Evolutionary conservation across 2,888 invertebrate species (phyloP).

Genomic region (Dexiosoma caninum): DNA sequence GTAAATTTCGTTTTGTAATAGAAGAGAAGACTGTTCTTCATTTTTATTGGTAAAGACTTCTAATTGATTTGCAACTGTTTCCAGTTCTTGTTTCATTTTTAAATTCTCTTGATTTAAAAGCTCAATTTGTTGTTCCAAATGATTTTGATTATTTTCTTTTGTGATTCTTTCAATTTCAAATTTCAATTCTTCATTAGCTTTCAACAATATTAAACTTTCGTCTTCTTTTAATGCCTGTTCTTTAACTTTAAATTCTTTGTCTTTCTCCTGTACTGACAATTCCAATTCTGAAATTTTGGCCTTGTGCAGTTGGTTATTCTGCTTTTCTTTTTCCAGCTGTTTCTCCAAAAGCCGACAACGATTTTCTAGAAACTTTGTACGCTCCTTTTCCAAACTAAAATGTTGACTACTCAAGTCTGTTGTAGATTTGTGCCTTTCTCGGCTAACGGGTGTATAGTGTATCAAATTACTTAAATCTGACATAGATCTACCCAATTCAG

Average conservation of each 20-base stretch:
- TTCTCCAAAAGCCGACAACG: conserved; percentile 75
- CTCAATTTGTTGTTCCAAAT: conserved; percentile 5
- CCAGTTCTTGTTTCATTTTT: background rate
- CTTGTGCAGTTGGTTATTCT: conserved; percentile 63
- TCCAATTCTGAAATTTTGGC: conserved; percentile 85
- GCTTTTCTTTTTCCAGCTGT: conserved; percentile 74
- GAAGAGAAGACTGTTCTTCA: background rate
- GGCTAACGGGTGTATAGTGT: conserved; percentile 64
- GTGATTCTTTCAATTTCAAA: conserved; percentile 80
- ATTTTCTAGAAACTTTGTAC: conserved; percentile 74
- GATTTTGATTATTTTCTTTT: background rate
- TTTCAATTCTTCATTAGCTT: conserved; percentile 78
- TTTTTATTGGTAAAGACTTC: conserved; percentile 1
- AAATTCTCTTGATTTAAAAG: conserved; percentile 19
- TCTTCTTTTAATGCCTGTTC: conserved; percentile 70
- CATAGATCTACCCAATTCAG: conserved; percentile 76
- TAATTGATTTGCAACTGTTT: conserved; percentile 9
- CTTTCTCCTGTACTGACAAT: conserved; percentile 89
- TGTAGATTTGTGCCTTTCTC: conserved; percentile 74
- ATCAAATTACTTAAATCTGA: conserved; percentile 72
- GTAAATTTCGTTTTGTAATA: conserved; percentile 78
- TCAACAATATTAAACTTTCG: conserved; percentile 78
- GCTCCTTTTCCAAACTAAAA: conserved; percentile 72
- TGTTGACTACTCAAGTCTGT: conserved; percentile 72
- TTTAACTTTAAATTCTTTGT: conserved; percentile 85